Evolutionary conservation across 2,888 invertebrate species (phyloP), one percentile per base, ranked within the genome.

Genomic region (Xanthia togata): DNA sequence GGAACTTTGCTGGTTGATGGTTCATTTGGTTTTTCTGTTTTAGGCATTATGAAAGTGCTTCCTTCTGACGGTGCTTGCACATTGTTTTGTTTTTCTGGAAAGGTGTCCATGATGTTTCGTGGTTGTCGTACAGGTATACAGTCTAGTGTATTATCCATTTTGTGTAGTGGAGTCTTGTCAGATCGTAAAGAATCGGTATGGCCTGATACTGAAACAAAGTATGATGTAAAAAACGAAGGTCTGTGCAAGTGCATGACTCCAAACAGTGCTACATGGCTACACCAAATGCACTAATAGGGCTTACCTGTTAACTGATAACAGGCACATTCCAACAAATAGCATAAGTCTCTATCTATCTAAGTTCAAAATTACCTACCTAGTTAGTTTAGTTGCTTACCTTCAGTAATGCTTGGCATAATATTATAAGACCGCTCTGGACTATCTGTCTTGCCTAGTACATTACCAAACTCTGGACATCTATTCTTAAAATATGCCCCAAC

Each of bases 401-500:
- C 95, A 70, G 92, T 89, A 70, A 95, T 93, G 81, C 93, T 96
- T n/a, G 94, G 93, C 83, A 91, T 89, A 20, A 73, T 44, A 78
- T 41, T 78, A 76, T 89, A 85, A 38, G 92, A 92, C 80, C 92
- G 91, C 35, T 93, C 92, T 8, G 96, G 96, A 81, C 96, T 96
- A 4, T 95, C 94, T 2, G 91, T 92, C 71, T 93, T 91, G 1
- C 83, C 84, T 11, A 96, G 91, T 14, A 96, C 92, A 76, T 90
- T 92, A 0, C 89, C 90, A 86, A 96, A 94, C 14, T 94, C 94
- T 4, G 92, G 91, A 85, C 96, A 96, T 85, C 94, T 91, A 44
- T 94, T 93, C 85, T 94, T 92, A 81, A 96, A 96, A 83, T 96
- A 96, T 4, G 94, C 90, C 50, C 96, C 96, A 53, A 96, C 92